A percentile compares a stretch with the other conserved stretches of the same genome.
These are phyloP conservation scores for Drosophila kohkoa DNA, from an alignment of 1,140 invertebrate genomes.

Conservation along the genomic window DNA sequence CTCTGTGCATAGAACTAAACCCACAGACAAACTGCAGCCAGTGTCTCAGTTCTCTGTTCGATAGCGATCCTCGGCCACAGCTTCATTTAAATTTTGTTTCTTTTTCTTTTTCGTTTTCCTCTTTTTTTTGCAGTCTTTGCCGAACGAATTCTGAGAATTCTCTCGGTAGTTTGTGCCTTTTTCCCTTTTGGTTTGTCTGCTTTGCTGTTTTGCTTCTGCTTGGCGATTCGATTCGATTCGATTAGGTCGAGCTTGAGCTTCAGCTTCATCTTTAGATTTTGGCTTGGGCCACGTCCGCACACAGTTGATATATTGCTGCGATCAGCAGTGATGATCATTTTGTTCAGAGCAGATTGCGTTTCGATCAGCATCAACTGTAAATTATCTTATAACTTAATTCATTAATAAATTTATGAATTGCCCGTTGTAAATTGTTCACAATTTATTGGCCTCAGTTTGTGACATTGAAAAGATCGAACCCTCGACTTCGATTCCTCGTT, in stretches of 20 bases:
- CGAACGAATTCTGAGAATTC: slow-evolving; percentile 65
- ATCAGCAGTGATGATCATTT: slow-evolving; percentile 50
- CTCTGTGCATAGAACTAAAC: slow-evolving; percentile 43
- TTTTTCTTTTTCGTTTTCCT: too few relatives aligned
- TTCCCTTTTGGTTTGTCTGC: neutral
- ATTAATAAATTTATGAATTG: slow-evolving; percentile 84
- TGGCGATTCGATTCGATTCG: slow-evolving; percentile 57
- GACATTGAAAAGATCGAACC: slow-evolving; percentile 52
- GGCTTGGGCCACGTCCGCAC: slow-evolving; percentile 47
- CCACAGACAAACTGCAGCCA: slow-evolving; percentile 50
- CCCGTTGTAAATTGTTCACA: slow-evolving; percentile 78
- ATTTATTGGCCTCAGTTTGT: slow-evolving; percentile 69
- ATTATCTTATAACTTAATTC: slow-evolving; percentile 85
- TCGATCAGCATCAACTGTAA: slow-evolving; percentile 67
- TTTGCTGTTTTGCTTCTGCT: slow-evolving; percentile 27
- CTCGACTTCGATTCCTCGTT: neutral
- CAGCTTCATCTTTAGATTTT: too few relatives aligned
- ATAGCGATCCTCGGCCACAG: slow-evolving; percentile 46
- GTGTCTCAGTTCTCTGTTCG: neutral
- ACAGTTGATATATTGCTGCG: slow-evolving; percentile 62
- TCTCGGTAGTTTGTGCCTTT: slow-evolving; percentile 36
- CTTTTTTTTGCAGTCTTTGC: slow-evolving; percentile 40
- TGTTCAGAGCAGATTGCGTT: slow-evolving; percentile 53
- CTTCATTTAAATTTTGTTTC: slow-evolving; percentile 75
- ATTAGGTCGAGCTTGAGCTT: slow-evolving; percentile 57